phyloP scores from a whole-genome alignment of 2,113 vertebrate genomes.

The Otolemur garnettii region DNA sequence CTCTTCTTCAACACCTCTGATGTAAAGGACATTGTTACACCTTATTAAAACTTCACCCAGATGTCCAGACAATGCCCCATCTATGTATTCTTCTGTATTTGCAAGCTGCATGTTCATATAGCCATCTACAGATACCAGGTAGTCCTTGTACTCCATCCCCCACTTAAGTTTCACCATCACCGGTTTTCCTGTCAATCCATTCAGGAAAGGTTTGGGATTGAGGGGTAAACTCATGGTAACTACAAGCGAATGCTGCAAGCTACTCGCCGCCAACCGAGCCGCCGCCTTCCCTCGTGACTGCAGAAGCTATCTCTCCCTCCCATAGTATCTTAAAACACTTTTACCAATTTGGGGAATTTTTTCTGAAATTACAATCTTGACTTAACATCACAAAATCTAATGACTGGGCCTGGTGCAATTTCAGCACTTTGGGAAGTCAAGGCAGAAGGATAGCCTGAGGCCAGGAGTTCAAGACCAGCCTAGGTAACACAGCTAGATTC shows the following conservation, averaged over 20 bases:
- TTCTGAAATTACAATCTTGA: constrained; percentile 4
- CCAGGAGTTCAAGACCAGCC: too few relatives aligned
- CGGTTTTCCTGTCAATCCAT: constrained; percentile 97
- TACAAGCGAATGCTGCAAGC: not conserved
- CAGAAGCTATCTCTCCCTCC: constrained; percentile 63
- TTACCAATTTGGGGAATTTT: not conserved
- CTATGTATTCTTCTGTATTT: constrained; percentile 99
- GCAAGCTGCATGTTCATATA: constrained; percentile 99
- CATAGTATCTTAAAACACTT: not conserved
- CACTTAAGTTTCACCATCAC: constrained; percentile 99
- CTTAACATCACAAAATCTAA: not conserved
- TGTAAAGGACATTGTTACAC: constrained; percentile 99
- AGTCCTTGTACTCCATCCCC: constrained; percentile 99
- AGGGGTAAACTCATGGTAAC: constrained; percentile 93
- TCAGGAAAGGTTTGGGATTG: constrained; percentile 98
- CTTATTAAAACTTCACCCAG: constrained; percentile 98
- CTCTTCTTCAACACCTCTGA: constrained; percentile 98
- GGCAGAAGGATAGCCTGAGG: too few relatives aligned
- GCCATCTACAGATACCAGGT: constrained; percentile 97
- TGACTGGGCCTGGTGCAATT: not conserved
- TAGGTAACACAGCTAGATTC: too few relatives aligned
- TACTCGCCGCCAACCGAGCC: not conserved
- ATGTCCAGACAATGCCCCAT: constrained; percentile 97
- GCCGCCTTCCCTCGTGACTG: not conserved
- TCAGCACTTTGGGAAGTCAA: too few relatives aligned